Conservation (phyloP, 1,140 invertebrate species). For the Zaprionus ornatus region DNA sequence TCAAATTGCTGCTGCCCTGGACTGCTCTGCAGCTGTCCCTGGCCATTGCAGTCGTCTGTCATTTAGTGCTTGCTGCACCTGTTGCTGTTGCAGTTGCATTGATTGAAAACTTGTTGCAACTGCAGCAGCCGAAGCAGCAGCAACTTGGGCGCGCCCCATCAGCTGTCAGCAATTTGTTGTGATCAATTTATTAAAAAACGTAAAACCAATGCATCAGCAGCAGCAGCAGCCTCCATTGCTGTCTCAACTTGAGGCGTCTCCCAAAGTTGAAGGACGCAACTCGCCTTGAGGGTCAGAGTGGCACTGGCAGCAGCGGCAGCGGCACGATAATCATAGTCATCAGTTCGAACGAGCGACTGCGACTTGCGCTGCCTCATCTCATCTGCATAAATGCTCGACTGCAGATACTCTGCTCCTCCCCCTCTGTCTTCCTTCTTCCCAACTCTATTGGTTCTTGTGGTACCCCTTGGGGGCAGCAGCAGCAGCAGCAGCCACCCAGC, state of each 20-base stretch:
- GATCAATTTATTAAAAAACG: conserved; percentile 76
- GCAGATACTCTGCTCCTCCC: background rate
- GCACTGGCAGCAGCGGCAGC: background rate
- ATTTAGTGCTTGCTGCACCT: conserved; percentile 49
- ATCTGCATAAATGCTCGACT: conserved; percentile 63
- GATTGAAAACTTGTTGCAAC: conserved; percentile 76
- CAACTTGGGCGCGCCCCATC: conserved; percentile 62
- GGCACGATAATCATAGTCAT: conserved; percentile 68
- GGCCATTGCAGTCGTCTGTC: conserved; percentile 62
- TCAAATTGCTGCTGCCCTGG: conserved; percentile 53
- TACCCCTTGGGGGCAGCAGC: conserved; percentile 14
- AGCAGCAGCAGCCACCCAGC: conserved; percentile 54
- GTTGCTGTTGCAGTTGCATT: conserved; percentile 53
- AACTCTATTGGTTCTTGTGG: background rate
- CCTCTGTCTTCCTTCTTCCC: background rate
- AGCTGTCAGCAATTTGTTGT: conserved; percentile 81
- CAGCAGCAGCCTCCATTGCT: conserved; percentile 7
- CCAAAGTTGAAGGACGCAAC: conserved; percentile 1
- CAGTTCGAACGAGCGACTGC: conserved; percentile 8
- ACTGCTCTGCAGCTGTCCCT: conserved; percentile 26
- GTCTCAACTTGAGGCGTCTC: background rate
- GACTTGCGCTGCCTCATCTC: conserved; percentile 51
- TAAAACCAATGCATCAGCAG: conserved; percentile 23
- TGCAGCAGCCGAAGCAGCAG: conserved; percentile 18
- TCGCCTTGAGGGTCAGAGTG: conserved; percentile 41